Conservation (phyloP, 2,797 vertebrate genomes). For the Arrhamphus sclerolepis region DNA sequence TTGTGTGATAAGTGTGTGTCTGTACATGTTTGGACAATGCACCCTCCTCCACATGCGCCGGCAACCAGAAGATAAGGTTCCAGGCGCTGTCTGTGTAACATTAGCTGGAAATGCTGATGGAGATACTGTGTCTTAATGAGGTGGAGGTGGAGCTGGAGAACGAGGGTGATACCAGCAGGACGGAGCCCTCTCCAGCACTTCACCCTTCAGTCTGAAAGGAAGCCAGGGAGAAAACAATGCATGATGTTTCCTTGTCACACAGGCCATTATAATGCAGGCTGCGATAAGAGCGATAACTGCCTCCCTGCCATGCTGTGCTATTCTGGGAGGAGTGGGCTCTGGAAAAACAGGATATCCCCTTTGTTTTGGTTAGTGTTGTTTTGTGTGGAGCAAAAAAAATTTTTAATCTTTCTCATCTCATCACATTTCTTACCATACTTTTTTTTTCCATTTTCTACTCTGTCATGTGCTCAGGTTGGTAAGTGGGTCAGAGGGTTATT, state of each 20-base stretch:
- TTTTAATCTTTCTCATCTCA: constrained; percentile 17
- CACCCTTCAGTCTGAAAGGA: constrained; percentile 49
- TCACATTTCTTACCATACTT: constrained; percentile 1
- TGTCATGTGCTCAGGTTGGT: constrained; percentile 26
- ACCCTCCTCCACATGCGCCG: constrained; percentile 25
- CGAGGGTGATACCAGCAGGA: constrained; percentile 21
- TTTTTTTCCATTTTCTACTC: constrained; percentile 1
- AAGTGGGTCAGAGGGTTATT: constrained; percentile 38
- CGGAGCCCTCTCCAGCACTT: constrained; percentile 12
- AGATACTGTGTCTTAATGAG: constrained; percentile 49
- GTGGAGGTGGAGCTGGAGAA: constrained; percentile 8
- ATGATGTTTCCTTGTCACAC: constrained; percentile 66
- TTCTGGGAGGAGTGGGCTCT: constrained; percentile 68
- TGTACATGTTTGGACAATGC: constrained; percentile 36
- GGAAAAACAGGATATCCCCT: constrained; percentile 78
- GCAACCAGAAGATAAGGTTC: constrained; percentile 37
- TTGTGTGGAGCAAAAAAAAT: constrained; percentile 12
- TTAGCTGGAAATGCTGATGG: constrained; percentile 40
- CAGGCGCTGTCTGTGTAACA: constrained; percentile 29
- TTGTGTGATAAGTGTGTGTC: constrained; percentile 38
- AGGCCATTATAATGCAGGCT: constrained; percentile 52
- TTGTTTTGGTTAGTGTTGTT: constrained; percentile 62
- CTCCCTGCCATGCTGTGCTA: constrained; percentile 65
- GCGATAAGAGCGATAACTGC: constrained; percentile 67
- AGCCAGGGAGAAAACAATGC: constrained; percentile 65